Percentiles rank a stretch among this genome's conserved stretches.
Conservation (phyloP, 2,797 vertebrate genomes). For the Myotis findleyi region DNA sequence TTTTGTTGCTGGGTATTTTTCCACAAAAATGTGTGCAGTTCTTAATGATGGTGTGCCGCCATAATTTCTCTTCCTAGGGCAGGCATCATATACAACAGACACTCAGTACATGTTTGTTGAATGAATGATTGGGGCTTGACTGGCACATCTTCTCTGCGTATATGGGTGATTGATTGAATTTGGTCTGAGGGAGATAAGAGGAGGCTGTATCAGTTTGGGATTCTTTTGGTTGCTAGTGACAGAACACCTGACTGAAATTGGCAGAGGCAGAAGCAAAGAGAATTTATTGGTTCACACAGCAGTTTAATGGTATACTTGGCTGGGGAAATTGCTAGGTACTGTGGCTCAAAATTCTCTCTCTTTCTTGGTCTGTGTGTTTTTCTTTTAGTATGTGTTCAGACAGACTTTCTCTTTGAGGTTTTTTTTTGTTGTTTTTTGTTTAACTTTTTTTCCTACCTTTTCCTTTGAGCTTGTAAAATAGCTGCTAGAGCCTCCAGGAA, state of each 20-base stretch:
- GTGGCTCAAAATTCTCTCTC: neutral
- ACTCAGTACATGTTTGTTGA: neutral
- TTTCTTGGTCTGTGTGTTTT: neutral
- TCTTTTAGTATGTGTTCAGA: constrained; percentile 12
- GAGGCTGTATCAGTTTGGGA: neutral
- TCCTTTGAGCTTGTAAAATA: constrained; percentile 3
- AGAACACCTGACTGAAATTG: constrained; percentile 1
- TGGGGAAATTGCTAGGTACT: neutral
- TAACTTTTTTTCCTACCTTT: neutral
- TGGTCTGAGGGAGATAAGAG: neutral
- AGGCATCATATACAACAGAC: neutral
- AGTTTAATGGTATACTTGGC: neutral
- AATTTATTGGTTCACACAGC: neutral
- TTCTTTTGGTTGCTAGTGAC: neutral
- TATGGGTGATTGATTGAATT: neutral
- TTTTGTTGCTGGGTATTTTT: neutral
- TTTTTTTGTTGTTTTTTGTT: neutral
- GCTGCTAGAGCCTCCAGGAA: neutral
- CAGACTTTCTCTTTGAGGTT: neutral
- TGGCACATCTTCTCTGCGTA: neutral
- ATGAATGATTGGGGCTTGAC: neutral
- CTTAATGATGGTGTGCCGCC: neutral
- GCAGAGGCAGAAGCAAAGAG: neutral
- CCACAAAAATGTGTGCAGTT: neutral
- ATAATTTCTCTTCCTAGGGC: neutral